A percentile compares a stretch with the other conserved stretches of the same genome.
Evolutionary conservation across 1,140 invertebrate species (phyloP).

Genomic region (Pseudoatta argentina): DNA sequence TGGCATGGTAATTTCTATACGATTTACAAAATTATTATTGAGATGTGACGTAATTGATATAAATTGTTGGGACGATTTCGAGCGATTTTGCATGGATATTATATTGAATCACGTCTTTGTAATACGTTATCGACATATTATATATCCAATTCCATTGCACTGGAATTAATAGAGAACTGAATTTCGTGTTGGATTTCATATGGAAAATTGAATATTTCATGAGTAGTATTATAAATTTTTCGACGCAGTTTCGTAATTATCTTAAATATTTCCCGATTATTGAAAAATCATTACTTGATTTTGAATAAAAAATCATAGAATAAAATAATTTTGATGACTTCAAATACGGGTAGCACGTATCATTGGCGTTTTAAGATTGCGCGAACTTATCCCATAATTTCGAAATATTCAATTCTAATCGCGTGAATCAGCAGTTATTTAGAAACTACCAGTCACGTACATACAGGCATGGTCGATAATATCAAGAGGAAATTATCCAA

Average conservation of each 20-base stretch:
- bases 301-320: not conserved
- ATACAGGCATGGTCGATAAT: not conserved
- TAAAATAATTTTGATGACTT: not conserved
- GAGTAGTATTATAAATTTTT: constrained; percentile 24
- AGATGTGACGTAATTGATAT: not conserved
- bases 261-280: not conserved
- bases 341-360: not conserved
- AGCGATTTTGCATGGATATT: constrained; percentile 16
- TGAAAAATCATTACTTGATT: not conserved
- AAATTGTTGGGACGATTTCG: constrained; percentile 23
- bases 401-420: not conserved
- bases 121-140: constrained; percentile 1
- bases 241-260: not conserved
- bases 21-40: not conserved
- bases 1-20: not conserved
- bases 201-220: not conserved
- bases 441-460: not conserved
- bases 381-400: not conserved
- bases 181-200: constrained; percentile 23
- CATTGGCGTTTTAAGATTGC: not conserved
- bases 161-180: constrained; percentile 24
- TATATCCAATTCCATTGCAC: constrained; percentile 41
- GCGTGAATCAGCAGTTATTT: constrained; percentile 1
- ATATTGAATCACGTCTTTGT: constrained; percentile 35
- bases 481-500: constrained; percentile 16